Evolutionary conservation across 1,140 invertebrate species (phyloP).

Genomic region (Plutomurus gul): DNA sequence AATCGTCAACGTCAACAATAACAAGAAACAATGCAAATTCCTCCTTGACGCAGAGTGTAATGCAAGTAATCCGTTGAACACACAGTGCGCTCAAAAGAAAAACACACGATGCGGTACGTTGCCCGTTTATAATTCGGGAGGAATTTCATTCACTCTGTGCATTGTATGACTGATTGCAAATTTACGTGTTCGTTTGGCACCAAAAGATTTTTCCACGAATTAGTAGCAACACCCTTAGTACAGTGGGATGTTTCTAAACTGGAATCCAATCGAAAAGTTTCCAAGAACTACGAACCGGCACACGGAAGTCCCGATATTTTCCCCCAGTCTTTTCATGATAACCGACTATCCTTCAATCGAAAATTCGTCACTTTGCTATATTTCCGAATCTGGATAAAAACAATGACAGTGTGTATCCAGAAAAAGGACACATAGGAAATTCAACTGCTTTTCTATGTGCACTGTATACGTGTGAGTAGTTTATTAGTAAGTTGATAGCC

Average conservation of each 20-base stretch:
- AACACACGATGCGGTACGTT: neutral
- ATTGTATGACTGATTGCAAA: neutral
- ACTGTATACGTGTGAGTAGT: too few relatives aligned
- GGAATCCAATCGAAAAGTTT: neutral
- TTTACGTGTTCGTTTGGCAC: neutral
- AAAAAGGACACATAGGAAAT: neutral
- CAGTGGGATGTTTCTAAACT: neutral
- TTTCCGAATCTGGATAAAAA: too few relatives aligned
- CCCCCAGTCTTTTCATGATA: neutral
- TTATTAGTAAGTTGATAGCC: too few relatives aligned
- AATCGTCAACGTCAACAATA: conserved; percentile 25
- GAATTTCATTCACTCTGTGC: neutral
- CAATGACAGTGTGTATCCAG: too few relatives aligned
- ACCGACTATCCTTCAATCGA: neutral
- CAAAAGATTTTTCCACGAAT: neutral
- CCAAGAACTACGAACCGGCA: neutral
- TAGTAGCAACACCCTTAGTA: neutral
- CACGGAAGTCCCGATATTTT: neutral
- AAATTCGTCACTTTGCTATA: neutral
- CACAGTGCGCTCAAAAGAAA: neutral
- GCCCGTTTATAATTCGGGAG: neutral
- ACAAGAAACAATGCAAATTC: conserved; percentile 10
- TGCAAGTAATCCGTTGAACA: neutral
- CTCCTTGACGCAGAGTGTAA: conserved; percentile 1
- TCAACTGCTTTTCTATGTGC: too few relatives aligned